Evolutionary conservation across 2,797 vertebrate species (phyloP), one percentile per base, ranked within the genome.

Genomic region (Mastacembelus armatus): DNA sequence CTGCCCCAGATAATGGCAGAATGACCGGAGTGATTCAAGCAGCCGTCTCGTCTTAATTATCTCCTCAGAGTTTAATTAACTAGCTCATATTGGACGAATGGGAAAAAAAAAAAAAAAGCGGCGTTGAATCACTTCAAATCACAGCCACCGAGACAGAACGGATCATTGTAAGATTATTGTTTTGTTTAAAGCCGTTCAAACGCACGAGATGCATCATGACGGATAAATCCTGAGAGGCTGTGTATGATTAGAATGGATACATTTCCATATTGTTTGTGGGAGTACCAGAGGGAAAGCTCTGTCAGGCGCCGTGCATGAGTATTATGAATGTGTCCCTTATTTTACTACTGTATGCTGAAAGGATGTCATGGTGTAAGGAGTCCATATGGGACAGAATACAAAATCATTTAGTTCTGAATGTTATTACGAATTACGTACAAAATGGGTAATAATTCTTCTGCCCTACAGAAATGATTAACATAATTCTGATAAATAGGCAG

Each of bases 401-500:
- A 94, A 97, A 96, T 96, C 95, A 97, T 98, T 98, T 96, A 95
- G 96, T 96, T 95, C 94, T 94, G 94, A 96, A 98, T 97, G 96
- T 96, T 98, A 96, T 97, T 97, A 95, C 91, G 95, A 98, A 99
- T 98, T 96, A 97, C 92, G 94, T 89, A 94, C 92, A 95, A 96
- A 98, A 96, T 95, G 96, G 96, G 95, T 98, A 98, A 99, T 99
- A 97, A 99, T 99, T 98, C 94, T 94, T 94, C 92, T 97, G 96
- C 96, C 97, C 97, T 97, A 95, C 96, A 98, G 97, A 98, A 99
- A 98, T 98, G 96, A 99, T 99, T 99, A 98, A 95, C 97, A 97
- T 99, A 99, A 99, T 98, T 98, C 97, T 97, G 97, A 99, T 99
- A 98, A 99, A 99, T 99, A 97, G 97, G 94, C 94, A 94, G 96